Conservation (phyloP, 2,888 invertebrate species). For the Limnephilus lunatus region DNA sequence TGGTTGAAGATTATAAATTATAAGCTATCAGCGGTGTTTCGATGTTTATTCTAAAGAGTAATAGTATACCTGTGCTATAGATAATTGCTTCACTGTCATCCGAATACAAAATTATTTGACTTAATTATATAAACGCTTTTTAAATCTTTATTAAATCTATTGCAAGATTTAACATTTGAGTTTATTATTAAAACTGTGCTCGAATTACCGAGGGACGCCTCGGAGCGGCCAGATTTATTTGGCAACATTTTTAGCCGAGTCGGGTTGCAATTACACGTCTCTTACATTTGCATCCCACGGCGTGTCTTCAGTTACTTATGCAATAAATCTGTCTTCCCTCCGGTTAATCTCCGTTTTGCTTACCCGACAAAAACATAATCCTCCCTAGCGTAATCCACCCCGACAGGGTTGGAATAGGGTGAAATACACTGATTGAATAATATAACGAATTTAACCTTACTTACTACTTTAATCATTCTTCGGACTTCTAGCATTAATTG, state of each 20-base stretch:
- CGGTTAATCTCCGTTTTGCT: slow-evolving; percentile 66
- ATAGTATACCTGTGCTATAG: no score
- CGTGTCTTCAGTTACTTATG: slow-evolving; percentile 65
- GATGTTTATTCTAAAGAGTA: no score
- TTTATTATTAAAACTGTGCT: neutral
- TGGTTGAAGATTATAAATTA: no score
- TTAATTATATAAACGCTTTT: no score
- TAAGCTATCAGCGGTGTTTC: no score
- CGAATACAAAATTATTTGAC: no score
- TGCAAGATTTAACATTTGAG: neutral
- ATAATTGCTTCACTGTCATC: no score
- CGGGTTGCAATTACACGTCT: slow-evolving; percentile 56
- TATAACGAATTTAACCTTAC: neutral
- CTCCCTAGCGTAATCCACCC: slow-evolving; percentile 44
- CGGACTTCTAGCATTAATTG: no score
- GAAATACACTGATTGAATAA: neutral
- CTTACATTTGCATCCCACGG: slow-evolving; percentile 52
- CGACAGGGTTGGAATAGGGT: slow-evolving; percentile 23
- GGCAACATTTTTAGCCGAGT: slow-evolving; percentile 32
- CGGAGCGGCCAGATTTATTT: slow-evolving; percentile 38
- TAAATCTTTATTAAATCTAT: neutral
- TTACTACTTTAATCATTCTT: no score
- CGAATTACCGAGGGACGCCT: neutral
- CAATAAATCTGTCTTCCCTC: slow-evolving; percentile 66
- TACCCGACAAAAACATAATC: slow-evolving; percentile 64